Base-by-base conservation (phyloP, 2,888 invertebrate genomes). In the Abrostola triplasia region DNA sequence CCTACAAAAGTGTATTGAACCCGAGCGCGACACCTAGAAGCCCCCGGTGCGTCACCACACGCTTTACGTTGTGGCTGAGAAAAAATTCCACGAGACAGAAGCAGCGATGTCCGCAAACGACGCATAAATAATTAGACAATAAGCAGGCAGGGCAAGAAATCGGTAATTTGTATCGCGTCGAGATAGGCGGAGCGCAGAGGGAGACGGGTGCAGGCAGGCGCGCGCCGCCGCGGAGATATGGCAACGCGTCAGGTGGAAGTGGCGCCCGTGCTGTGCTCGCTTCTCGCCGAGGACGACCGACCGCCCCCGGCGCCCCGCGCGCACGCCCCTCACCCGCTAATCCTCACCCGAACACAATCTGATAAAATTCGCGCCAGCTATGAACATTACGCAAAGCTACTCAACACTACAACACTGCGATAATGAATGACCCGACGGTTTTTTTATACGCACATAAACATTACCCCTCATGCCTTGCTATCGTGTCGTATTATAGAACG, bases 321-420 rank as follows among this genome's bases (percentile, higher is more conserved):
- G 81, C 83, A 79, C 86, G 75, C 74, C 82, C 84, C 86, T 83
- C 90, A 85, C 89, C 89, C 90, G 90, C 91, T 92, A 91, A 92
- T 93, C 92, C 92, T 91, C 91, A 88, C 89, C 90, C 90, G 90
- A 92, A 93, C 87, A 92, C 92, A 90, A 93, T 93, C 94, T 92
- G 94, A 93, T 94, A 94, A 94, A 93, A 92, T 94, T 94, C 94
- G 93, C 94, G 94, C 93, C 94, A 93, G 92, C 92, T 90, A 93
- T 90, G 90, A 93, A 93, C 88, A 92, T 93, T 93, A 94, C 93
- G 93, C 93, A 92, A 92, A 93, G 90, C 91, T 88, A 90, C 88
- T 91, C 89, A 83, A 89, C 89, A 89, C 90, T 90, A 92, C 90
- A 87, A 90, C 88, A 87, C 84, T 78, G 84, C 89, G 89, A 90